phyloP scores from a whole-genome alignment of 2,113 vertebrate genomes.

The Narcine bancroftii region DNA sequence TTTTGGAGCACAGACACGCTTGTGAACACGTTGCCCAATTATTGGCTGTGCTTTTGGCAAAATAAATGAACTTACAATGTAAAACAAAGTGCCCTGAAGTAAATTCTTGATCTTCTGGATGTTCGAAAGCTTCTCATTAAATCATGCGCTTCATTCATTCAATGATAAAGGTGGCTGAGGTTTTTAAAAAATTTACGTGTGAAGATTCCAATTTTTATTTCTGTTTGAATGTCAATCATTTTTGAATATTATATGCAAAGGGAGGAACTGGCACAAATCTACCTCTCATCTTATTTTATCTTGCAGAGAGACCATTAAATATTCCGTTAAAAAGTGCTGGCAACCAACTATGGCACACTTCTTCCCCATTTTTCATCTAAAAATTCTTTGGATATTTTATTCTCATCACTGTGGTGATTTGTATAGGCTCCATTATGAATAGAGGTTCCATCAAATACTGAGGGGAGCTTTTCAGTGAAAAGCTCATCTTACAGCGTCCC shows the following conservation, averaged over 20 bases:
- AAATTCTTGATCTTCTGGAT: not conserved
- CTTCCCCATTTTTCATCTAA: not conserved
- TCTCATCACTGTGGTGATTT: not conserved
- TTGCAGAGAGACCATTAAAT: not conserved
- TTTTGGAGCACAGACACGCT: not conserved
- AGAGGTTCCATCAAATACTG: not conserved
- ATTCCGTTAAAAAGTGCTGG: constrained; percentile 9
- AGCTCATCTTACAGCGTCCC: not conserved
- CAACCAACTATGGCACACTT: not conserved
- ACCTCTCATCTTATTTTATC: not conserved
- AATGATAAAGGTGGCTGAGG: not conserved
- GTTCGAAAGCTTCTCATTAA: not conserved
- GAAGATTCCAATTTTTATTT: not conserved
- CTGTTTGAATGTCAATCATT: not conserved
- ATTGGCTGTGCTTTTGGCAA: not conserved
- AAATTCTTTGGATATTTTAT: not conserved
- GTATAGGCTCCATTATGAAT: not conserved
- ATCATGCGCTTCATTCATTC: not conserved
- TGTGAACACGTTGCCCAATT: not conserved
- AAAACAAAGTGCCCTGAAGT: not conserved
- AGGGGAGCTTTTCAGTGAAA: not conserved
- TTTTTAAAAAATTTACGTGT: not conserved
- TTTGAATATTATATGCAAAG: not conserved
- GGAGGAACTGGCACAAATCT: not conserved
- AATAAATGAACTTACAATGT: too few relatives aligned